A percentile compares a stretch with the other conserved stretches of the same genome.
These are phyloP conservation scores for Lacerta viridis DNA, from an alignment of 2,797 vertebrate species.

Conservation along the genomic window DNA sequence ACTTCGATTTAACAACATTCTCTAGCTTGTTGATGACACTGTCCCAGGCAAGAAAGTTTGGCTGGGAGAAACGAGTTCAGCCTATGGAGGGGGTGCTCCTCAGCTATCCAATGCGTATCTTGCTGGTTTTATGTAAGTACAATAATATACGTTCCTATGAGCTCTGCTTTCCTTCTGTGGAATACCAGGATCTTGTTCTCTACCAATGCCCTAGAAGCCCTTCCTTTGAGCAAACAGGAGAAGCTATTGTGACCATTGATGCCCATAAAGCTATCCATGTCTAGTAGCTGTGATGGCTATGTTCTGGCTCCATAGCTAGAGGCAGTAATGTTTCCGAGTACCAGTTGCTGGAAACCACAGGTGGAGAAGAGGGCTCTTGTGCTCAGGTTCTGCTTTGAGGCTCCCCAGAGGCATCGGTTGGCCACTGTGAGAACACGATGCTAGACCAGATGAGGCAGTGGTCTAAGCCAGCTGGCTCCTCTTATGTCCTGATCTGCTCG, in stretches of 20 bases:
- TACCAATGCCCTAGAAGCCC: not conserved
- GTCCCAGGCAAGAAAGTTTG: slow-evolving; percentile 88
- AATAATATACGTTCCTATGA: not conserved
- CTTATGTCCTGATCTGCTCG: no score
- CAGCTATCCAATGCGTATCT: slow-evolving; percentile 90
- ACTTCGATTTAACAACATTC: not conserved
- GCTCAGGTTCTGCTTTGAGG: no score
- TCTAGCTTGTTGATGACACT: slow-evolving; percentile 74
- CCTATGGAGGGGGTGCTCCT: slow-evolving; percentile 90
- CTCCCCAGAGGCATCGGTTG: no score
- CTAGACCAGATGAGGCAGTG: no score
- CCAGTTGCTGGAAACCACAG: no score
- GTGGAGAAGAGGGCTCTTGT: no score
- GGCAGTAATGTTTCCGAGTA: no score
- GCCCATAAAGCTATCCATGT: no score
- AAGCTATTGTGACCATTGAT: not conserved
- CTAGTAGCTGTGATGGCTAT: no score
- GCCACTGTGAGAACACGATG: no score
- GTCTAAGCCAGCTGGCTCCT: no score
- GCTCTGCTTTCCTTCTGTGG: not conserved
- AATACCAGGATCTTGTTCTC: not conserved
- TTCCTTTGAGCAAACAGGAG: not conserved
- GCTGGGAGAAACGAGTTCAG: slow-evolving; percentile 96
- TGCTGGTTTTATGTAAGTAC: slow-evolving; percentile 95
- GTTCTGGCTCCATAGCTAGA: no score